Conservation (phyloP, 2,888 invertebrate species). For the Laspeyria flexula region DNA sequence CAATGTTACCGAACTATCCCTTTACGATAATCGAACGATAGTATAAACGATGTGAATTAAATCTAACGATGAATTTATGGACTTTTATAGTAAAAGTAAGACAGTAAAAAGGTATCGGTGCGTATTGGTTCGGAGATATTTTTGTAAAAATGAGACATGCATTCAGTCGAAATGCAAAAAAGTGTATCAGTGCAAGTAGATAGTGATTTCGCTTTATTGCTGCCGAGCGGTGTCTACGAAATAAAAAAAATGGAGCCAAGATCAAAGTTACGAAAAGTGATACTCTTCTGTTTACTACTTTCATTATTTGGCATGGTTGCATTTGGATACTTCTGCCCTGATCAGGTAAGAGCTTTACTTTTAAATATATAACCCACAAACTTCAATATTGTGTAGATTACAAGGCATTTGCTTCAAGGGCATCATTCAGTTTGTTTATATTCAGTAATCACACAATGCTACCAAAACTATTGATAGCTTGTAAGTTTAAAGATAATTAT, state of each 20-base stretch:
- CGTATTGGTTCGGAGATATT: constrained; percentile 65
- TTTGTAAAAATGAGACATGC: constrained; percentile 85
- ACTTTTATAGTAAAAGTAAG: constrained; percentile 42
- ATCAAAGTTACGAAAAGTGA: constrained; percentile 92
- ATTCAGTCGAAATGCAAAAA: constrained; percentile 88
- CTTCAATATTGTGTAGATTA: background rate
- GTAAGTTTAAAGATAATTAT: background rate
- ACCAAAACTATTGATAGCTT: background rate
- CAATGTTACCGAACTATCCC: constrained; percentile 63
- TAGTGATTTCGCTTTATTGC: constrained; percentile 92
- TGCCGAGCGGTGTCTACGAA: constrained; percentile 92
- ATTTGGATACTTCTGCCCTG: constrained; percentile 95
- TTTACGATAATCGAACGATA: constrained; percentile 55
- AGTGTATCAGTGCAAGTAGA: constrained; percentile 94
- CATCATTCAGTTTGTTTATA: constrained; percentile 1
- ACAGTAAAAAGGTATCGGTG: constrained; percentile 58
- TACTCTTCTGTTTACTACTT: constrained; percentile 92
- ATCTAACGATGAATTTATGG: constrained; percentile 49
- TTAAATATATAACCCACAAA: background rate
- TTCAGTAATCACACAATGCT: background rate
- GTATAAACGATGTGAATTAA: constrained; percentile 54
- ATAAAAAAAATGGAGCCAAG: constrained; percentile 95
- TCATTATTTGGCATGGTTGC: constrained; percentile 95
- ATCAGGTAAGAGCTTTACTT: constrained; percentile 87
- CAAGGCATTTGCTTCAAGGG: background rate